Conservation (phyloP, 1,140 invertebrate genomes). For the Drosophila rufa region DNA sequence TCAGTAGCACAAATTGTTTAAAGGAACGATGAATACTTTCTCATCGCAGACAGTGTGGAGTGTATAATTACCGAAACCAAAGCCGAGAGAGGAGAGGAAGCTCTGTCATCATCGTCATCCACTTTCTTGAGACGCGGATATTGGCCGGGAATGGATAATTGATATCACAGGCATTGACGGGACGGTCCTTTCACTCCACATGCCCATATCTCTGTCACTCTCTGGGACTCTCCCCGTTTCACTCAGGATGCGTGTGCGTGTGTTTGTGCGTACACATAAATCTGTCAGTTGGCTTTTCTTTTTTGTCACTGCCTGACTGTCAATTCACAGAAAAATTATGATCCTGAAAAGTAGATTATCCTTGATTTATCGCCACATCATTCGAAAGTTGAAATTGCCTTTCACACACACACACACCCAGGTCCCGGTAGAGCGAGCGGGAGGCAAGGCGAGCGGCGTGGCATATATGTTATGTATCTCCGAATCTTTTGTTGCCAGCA, state of each 20-base stretch:
- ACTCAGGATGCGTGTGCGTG: constrained; percentile 43
- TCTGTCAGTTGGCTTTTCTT: constrained; percentile 84
- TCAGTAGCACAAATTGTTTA: background rate
- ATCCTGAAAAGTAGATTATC: constrained; percentile 85
- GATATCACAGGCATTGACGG: constrained; percentile 70
- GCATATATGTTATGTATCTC: constrained; percentile 63
- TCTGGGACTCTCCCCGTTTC: constrained; percentile 12
- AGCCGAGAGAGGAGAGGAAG: background rate
- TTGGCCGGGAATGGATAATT: constrained; percentile 78
- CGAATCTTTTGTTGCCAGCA: constrained; percentile 79
- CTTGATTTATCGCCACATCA: constrained; percentile 85
- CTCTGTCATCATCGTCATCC: constrained; percentile 66
- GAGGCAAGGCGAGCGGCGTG: constrained; percentile 5
- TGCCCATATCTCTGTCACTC: constrained; percentile 3
- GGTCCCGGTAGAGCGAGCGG: background rate
- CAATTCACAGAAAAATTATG: constrained; percentile 85
- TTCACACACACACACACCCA: constrained; percentile 37
- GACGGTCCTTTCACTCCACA: constrained; percentile 49
- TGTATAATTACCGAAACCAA: background rate
- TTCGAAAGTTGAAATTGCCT: constrained; percentile 81
- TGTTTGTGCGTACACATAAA: constrained; percentile 80
- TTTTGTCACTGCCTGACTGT: constrained; percentile 81
- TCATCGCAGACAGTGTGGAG: background rate
- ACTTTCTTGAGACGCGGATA: constrained; percentile 56
- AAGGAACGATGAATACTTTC: background rate